Evolutionary conservation across 1,140 invertebrate genomes (phyloP), one percentile per base, ranked within the genome.

Genomic region (Berghia stephanieae): DNA sequence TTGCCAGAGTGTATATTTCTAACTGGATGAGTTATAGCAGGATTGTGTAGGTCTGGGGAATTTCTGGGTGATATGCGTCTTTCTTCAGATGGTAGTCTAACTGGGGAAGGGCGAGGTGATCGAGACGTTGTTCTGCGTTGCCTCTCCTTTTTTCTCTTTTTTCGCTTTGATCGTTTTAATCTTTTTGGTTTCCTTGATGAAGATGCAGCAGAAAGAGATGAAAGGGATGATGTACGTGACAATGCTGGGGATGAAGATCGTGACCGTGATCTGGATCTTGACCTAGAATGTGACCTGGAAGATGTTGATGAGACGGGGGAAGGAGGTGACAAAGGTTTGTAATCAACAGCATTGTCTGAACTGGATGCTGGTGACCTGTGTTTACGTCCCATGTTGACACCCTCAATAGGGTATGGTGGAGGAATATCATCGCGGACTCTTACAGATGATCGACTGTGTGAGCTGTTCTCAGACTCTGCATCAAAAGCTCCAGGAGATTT

Each of bases 241-340:
- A 38, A 57, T 2, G 27, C n/a, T 3, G 44, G 16, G 36, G 34
- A 60, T 16, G 5, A 1, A 42, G 73, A 76, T n/a, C 68, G 60
- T 16, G 78, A 80, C 3, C 67, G 18, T 24, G 78, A 79, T 38
- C 36, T 43, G 31, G 78, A 78, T 10, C 42, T 40, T 42, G 77
- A 78, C 8, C 21, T 2, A 27, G 77, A 78, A 36, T 43, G 27
- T 24, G 46, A 55, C 27, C 57, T 60, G 3, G 70, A 67, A n/a
- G 60, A 78, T 21, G 18, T 31, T 21, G 77, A 73, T 55, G 70
- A 78, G 1, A 67, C 70, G 67, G 69, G 57, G n/a, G 77, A 75
- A 38, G 72, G 70, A 27, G 55, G 46, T 1, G 74, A 76, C 44
- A 43, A 3, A 13, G 57, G 21, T 67, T 67, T 78, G 36, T 40